Conservation (phyloP, 2,888 invertebrate genomes). For the Heliconius ismenius region DNA sequence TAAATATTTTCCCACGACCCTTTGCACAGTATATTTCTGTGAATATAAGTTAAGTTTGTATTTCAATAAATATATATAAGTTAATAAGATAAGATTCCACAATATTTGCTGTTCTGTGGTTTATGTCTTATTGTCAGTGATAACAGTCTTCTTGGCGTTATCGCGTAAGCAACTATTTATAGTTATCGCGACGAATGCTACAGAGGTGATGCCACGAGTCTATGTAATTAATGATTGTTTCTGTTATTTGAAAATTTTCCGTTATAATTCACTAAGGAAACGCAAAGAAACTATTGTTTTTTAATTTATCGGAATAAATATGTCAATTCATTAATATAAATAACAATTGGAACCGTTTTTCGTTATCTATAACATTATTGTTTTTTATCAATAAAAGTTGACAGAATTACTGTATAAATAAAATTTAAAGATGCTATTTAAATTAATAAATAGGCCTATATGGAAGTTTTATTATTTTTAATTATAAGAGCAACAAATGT, state of each 20-base stretch:
- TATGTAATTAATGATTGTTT: conserved; percentile 39
- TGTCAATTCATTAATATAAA: not conserved
- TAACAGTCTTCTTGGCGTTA: conserved; percentile 63
- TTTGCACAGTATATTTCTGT: not conserved
- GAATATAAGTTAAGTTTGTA: not conserved
- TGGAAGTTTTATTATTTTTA: conserved; percentile 18
- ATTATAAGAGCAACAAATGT: conserved; percentile 27
- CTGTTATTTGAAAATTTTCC: conserved; percentile 40
- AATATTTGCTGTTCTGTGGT: conserved; percentile 49
- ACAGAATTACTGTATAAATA: not conserved
- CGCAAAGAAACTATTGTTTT: not conserved
- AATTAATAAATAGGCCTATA: not conserved
- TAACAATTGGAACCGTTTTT: not conserved
- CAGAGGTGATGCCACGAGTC: conserved; percentile 43
- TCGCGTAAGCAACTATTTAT: conserved; percentile 65
- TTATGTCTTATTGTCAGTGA: conserved; percentile 68
- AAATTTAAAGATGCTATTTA: not conserved
- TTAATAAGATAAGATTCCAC: conserved; percentile 40
- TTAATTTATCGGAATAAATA: not conserved
- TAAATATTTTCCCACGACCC: not conserved
- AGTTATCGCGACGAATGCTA: conserved; percentile 52
- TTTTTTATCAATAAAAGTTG: not conserved
- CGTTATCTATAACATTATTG: not conserved
- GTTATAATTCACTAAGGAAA: conserved; percentile 5
- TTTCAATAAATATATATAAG: conserved; percentile 2